Evolutionary conservation across 2,797 vertebrate genomes (phyloP).

Genomic region (Urophycis tenuis): DNA sequence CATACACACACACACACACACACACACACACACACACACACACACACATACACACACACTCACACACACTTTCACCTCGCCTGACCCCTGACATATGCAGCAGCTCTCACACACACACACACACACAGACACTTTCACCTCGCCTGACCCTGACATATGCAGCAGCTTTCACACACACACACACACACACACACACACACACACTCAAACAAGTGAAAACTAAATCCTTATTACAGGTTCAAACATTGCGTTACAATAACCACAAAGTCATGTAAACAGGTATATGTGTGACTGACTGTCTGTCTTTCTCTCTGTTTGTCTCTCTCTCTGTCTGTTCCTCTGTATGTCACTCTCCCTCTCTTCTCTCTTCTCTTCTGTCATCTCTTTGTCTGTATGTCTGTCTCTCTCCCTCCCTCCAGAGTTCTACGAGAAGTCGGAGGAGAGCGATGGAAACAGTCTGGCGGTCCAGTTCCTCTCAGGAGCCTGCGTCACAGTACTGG

Average conservation of each 20-base stretch:
- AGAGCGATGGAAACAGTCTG: constrained; percentile 81
- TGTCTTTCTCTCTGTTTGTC: not conserved
- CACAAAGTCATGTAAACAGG: not conserved
- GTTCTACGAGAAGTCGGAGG: constrained; percentile 75
- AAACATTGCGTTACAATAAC: not conserved
- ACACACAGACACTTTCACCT: no score
- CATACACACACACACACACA: not conserved
- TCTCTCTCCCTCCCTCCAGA: constrained; percentile 62
- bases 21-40: not conserved
- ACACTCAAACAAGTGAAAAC: not conserved
- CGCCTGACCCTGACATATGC: no score
- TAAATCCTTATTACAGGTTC: not conserved
- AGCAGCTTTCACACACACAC: not conserved
- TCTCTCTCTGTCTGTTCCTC: constrained; percentile 8
- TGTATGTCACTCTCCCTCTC: constrained; percentile 8
- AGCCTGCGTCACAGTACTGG: constrained; percentile 80
- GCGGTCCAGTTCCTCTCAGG: constrained; percentile 86
- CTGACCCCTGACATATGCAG: no score
- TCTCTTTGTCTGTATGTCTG: constrained; percentile 7
- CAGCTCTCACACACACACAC: no score
- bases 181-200: not conserved
- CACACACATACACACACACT: not conserved
- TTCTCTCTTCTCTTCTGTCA: constrained; percentile 1
- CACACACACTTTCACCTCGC: no score
- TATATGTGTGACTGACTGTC: not conserved